Conservation (phyloP, 1,140 invertebrate species). For the Belonocnema kinseyi region DNA sequence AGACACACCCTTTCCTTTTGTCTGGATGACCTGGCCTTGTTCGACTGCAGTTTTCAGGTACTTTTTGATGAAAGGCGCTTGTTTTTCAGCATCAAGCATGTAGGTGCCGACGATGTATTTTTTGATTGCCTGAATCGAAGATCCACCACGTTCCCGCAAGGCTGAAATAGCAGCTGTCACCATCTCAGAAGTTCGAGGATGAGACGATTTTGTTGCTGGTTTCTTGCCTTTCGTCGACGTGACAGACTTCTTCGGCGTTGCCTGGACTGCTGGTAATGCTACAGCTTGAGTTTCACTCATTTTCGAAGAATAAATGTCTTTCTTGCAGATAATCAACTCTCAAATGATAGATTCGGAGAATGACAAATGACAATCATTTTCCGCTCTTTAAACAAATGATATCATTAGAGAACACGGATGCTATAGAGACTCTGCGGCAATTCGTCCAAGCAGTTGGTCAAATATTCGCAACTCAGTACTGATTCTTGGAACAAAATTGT, state of each 20-base stretch:
- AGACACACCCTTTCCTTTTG: slow-evolving; percentile 73
- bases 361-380: no score
- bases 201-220: slow-evolving; percentile 52
- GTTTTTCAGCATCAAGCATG: slow-evolving; percentile 74
- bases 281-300: not conserved
- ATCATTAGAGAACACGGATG: no score
- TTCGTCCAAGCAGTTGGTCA: no score
- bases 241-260: slow-evolving; percentile 32
- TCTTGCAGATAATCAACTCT: no score
- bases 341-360: no score
- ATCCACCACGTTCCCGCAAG: slow-evolving; percentile 76
- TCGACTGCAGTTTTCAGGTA: slow-evolving; percentile 70
- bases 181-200: slow-evolving; percentile 67
- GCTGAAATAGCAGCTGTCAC: slow-evolving; percentile 75
- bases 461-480: no score
- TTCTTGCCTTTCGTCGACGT: slow-evolving; percentile 42
- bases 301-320: not conserved
- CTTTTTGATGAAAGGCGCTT: slow-evolving; percentile 68
- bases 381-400: no score
- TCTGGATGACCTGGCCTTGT: slow-evolving; percentile 64
- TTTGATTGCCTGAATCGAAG: slow-evolving; percentile 77
- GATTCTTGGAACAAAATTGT: no score
- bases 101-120: slow-evolving; percentile 76
- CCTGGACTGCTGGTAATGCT: not conserved
- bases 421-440: no score